Conservation (phyloP, 2,113 vertebrate genomes). For the Carassius auratus region DNA sequence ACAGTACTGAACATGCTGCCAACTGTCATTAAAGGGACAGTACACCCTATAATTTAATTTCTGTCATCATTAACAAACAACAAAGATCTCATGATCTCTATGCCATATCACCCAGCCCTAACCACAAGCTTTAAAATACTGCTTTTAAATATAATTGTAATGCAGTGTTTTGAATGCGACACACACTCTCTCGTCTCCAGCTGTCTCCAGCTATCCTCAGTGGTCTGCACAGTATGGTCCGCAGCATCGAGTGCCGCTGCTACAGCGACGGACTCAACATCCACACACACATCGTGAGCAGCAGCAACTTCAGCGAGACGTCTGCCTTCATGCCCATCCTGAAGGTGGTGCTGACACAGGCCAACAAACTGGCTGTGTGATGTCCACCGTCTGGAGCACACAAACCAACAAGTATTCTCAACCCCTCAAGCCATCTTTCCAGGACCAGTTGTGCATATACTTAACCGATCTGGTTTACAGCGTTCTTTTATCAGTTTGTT, state of each 20-base stretch:
- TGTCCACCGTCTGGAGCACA: constrained; percentile 9
- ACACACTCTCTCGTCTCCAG: constrained; percentile 69
- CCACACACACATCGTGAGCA: constrained; percentile 96
- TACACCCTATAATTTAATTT: too few species aligned
- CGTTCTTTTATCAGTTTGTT: constrained; percentile 38
- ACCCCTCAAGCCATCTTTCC: constrained; percentile 66
- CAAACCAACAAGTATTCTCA: constrained; percentile 53
- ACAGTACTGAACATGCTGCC: too few species aligned
- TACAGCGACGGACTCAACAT: constrained; percentile 89
- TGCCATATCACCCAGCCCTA: too few species aligned
- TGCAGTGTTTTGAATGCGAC: neutral
- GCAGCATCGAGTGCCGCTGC: constrained; percentile 85
- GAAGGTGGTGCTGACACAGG: constrained; percentile 95
- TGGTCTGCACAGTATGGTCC: constrained; percentile 90
- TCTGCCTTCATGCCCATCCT: constrained; percentile 99
- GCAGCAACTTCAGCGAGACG: constrained; percentile 98
- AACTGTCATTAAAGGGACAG: too few species aligned
- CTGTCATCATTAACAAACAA: too few species aligned
- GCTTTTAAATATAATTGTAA: neutral
- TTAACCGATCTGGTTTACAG: constrained; percentile 39
- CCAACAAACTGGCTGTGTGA: constrained; percentile 91
- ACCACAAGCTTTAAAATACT: neutral
- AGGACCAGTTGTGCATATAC: constrained; percentile 50
- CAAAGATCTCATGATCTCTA: too few species aligned
- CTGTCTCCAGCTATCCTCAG: constrained; percentile 89